Percentiles rank a stretch among this genome's conserved stretches.
These are phyloP conservation scores for Tragelaphus scriptus DNA, from an alignment of 2,113 vertebrate species.

Conservation along the genomic window DNA sequence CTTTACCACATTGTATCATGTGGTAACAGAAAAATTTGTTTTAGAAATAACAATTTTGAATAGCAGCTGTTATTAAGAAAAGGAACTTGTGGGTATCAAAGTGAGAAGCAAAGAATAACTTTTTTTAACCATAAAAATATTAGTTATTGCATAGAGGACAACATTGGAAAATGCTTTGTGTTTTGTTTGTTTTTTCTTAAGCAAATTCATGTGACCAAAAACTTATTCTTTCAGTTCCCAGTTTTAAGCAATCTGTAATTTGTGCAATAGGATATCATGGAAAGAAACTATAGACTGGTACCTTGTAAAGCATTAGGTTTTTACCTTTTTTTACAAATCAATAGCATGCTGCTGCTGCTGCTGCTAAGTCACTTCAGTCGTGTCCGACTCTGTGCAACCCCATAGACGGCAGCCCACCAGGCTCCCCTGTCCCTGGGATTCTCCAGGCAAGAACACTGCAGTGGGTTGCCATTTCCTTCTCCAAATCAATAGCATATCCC, in stretches of 20 bases:
- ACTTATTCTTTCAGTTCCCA: not conserved
- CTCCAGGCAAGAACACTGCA: no score
- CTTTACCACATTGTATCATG: not conserved
- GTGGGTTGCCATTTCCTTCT: no score
- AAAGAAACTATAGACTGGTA: not conserved
- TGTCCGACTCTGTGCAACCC: no score
- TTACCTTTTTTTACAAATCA: not conserved
- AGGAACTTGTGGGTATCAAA: not conserved
- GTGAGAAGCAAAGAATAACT: not conserved
- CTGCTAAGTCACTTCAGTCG: no score
- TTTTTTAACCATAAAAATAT: not conserved
- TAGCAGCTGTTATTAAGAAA: not conserved
- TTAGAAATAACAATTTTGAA: constrained; percentile 22
- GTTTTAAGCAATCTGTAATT: not conserved
- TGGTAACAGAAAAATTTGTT: constrained; percentile 17
- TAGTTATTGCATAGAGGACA: not conserved
- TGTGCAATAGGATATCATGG: not conserved
- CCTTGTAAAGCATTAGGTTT: not conserved
- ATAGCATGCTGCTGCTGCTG: not conserved
- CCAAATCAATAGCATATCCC: not conserved
- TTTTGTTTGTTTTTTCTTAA: not conserved
- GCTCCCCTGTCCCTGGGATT: no score
- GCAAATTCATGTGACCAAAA: not conserved
- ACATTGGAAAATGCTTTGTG: not conserved
- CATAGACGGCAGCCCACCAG: no score